Evolutionary conservation across 2,888 invertebrate species (phyloP), one percentile per base, ranked within the genome.

Genomic region (Papilio gigon): DNA sequence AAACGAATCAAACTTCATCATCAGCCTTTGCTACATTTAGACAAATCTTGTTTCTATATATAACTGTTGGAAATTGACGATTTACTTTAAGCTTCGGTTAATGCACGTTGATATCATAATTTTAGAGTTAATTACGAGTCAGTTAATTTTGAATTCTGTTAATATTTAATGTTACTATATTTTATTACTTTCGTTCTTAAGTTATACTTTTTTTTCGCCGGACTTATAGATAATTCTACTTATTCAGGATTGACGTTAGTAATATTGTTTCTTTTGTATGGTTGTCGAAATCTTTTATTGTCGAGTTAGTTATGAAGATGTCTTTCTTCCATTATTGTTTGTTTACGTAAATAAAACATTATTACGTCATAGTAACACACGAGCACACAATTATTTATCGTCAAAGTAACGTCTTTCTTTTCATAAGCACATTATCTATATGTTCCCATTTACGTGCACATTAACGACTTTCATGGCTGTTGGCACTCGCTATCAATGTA

Each of bases 401-500:
- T 53, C 50, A 68, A 40, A 79, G 80, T 79, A 78, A 83, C 80
- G 79, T 78, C 73, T 69, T 79, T 77, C 79, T 81, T 81, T 84
- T 84, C 65, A 69, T 69, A 65, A 69, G 68, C 60, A 69, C 68
- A 69, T 85, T 85, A 87, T 87, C 86, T 87, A 86, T 83, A 79
- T 76, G 72, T 78, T 74, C 77, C 77, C 68, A 69, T 69, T 69
- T 68, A 68, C 68, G 68, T 68, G 58, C 63, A 69, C 72, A 74
- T 86, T 90, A 86, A 89, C 80, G 82, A 85, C 80, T 82, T 80
- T 78, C 84, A 78, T 86, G 80, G 86, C 83, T 84, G 85, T 79
- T 85, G 81, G 79, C 80, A 85, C 85, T 82, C 80, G 80, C 85
- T 86, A 87, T 90, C 87, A 87, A 86, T 84, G 82, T 88, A 84